Base-by-base conservation (phyloP, 2,888 invertebrate genomes). In the Byasa hedistus region DNA sequence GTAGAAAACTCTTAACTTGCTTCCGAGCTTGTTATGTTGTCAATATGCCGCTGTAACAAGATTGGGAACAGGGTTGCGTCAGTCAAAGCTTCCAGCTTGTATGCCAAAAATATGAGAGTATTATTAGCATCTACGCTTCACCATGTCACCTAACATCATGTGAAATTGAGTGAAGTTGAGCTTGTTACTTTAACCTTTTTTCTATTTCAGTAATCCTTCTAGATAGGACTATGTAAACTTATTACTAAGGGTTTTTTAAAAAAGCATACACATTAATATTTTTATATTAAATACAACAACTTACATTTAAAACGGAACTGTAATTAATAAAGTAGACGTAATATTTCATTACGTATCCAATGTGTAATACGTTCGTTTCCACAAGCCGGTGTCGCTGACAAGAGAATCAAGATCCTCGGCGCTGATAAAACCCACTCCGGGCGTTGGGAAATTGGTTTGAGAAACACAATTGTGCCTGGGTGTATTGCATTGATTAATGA, bases 381-480 rank as follows among this genome's bases (percentile, higher is more conserved):
- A 23, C 64, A 51, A 56, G 55, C 32, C 48, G 36, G 15, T 58
- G 62, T 44, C 52, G 66, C 44, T 56, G 66, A 62, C 62, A 63
- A 48, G 21, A 59, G 63, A 63, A 66, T 66, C 55, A 56, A 66
- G 66, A 66, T 66, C 36, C 23, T 52, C 5, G 3, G 36, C 52
- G 27, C 2, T 17, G 66, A 66, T 66, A 66, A 51, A 8, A 15
- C 36, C n/a, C n/a, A 58, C 55, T 51, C 58, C 48, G 21, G 27
- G 58, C 59, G 54, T 52, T 66, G 63, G 58, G 66, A 66, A 66
- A 66, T 62, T 56, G 36, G 48, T 59, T 58, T 66, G 62, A 58
- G 59, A 62, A 66, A 66, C 44, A 12, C 55, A 39, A 62, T 62
- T 66, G 66, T 66, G 22, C 27, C 32, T 58, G 52, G n/a, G 36